A percentile compares a stretch with the other conserved stretches of the same genome.
phyloP scores from a whole-genome alignment of 2,797 vertebrate genomes.

The Kryptopterus vitreolus region DNA sequence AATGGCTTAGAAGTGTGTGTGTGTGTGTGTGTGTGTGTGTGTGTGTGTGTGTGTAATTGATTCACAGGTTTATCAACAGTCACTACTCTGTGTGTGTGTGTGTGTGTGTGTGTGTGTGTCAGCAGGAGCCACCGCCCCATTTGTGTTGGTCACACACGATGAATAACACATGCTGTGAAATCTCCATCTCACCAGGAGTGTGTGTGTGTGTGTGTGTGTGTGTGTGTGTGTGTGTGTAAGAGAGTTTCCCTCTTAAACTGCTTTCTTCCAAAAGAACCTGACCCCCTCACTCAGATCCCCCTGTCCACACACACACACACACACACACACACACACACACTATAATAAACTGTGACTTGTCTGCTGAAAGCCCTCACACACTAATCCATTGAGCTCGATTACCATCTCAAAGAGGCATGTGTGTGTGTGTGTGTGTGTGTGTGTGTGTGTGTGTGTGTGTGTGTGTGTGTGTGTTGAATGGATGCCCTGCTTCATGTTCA shows the following conservation, averaged over 20 bases:
- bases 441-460: not conserved
- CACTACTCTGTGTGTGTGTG: constrained; percentile 1
- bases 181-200: constrained; percentile 45
- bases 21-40: constrained; percentile 35
- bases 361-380: constrained; percentile 9
- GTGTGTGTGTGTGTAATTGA: not conserved
- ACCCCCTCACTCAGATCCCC: not conserved
- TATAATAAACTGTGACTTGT: not conserved
- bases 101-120: constrained; percentile 12
- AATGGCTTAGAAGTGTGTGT: constrained; percentile 38
- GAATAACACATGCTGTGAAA: constrained; percentile 53
- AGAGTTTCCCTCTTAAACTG: constrained; percentile 13
- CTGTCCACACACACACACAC: not conserved
- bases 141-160: constrained; percentile 50
- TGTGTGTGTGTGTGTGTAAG: constrained; percentile 26
- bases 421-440: constrained; percentile 8
- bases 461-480: constrained; percentile 16
- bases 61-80: not conserved
- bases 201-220: constrained; percentile 44
- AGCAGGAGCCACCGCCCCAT: constrained; percentile 47
- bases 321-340: not conserved
- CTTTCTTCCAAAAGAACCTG: not conserved
- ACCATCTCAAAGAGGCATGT: constrained; percentile 6
- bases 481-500: constrained; percentile 6
- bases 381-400: constrained; percentile 20